These are phyloP conservation scores for Orchesella flavescens DNA, from an alignment of 2,888 invertebrate genomes.

Conservation along the genomic window DNA sequence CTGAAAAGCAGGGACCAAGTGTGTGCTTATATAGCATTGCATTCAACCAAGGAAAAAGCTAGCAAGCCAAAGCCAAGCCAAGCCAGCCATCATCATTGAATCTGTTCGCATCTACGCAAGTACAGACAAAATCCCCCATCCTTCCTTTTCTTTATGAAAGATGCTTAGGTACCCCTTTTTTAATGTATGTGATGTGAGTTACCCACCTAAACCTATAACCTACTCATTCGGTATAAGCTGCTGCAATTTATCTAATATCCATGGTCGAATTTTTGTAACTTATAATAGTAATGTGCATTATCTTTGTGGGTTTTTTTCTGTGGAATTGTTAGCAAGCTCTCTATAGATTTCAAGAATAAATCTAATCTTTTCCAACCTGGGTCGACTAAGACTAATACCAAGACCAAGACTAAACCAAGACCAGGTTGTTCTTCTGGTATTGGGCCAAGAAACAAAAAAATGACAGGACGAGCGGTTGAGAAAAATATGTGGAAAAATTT, in stretches of 20 bases:
- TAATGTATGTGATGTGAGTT: background rate
- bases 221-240: background rate
- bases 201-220: background rate
- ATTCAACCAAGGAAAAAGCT: background rate
- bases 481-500: background rate
- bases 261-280: too few species aligned
- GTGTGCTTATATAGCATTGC: background rate
- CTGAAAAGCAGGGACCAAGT: conserved; percentile 24
- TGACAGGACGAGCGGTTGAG: background rate
- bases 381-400: too few species aligned
- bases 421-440: conserved; percentile 37
- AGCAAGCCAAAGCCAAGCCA: background rate
- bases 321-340: background rate
- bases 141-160: background rate
- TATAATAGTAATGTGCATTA: too few species aligned
- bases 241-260: too few species aligned
- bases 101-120: conserved; percentile 13
- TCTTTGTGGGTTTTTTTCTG: too few species aligned
- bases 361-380: conserved; percentile 18
- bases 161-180: too few species aligned
- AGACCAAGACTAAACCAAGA: too few species aligned
- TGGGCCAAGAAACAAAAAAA: conserved; percentile 15
- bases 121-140: conserved; percentile 17
- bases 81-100: conserved; percentile 21
- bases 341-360: conserved; percentile 17